Conservation (phyloP, 2,797 vertebrate genomes). For the Crocodylus rhombifer region DNA sequence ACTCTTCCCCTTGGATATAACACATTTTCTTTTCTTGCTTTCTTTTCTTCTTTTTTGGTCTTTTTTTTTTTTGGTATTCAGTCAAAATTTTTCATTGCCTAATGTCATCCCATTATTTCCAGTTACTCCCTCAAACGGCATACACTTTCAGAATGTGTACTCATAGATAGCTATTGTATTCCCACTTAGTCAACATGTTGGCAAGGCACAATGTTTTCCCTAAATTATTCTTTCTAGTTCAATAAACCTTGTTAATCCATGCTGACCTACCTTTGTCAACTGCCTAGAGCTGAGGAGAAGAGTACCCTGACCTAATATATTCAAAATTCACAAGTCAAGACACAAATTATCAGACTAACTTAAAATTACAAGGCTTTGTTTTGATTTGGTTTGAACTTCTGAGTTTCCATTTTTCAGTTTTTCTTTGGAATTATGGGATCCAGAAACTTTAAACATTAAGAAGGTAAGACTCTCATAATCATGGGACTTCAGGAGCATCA, state of each 20-base stretch:
- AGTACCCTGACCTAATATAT: not conserved
- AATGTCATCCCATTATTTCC: not conserved
- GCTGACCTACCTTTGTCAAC: not conserved
- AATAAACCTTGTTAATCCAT: not conserved
- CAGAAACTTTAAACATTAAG: constrained; percentile 17
- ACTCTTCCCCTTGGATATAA: not conserved
- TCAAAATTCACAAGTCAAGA: not conserved
- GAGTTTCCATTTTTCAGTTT: not conserved
- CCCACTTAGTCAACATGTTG: not conserved
- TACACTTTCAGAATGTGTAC: too few relatives aligned
- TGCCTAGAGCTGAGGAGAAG: not conserved
- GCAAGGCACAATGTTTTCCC: not conserved
- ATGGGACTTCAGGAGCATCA: not conserved
- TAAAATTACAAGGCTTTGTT: not conserved
- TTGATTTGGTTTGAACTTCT: not conserved
- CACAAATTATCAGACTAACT: not conserved
- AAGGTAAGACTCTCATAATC: not conserved
- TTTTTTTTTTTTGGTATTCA: not conserved
- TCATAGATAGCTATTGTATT: not conserved
- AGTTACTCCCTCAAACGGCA: not conserved
- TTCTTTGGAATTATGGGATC: not conserved
- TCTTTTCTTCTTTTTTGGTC: not conserved
- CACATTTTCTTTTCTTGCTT: not conserved
- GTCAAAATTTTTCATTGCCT: not conserved
- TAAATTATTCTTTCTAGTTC: not conserved